Conservation (phyloP, 30 jellyfish, hydroid and myxozoan genomes). For the Aurelia sp. region DNA sequence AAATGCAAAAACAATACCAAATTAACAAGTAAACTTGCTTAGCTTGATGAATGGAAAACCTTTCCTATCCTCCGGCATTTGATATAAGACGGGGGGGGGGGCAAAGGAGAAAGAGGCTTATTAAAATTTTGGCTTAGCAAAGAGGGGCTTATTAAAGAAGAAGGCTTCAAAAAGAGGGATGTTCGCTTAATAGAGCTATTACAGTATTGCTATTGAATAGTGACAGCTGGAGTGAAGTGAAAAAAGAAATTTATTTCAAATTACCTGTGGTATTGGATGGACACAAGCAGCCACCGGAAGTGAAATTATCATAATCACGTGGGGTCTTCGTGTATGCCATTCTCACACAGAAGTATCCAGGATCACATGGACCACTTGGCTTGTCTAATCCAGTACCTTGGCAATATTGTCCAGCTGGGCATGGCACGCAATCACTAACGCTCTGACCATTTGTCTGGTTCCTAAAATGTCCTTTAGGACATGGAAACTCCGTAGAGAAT, state of each 20-base stretch:
- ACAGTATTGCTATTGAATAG: no score
- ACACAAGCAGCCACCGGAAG: conserved; percentile 83
- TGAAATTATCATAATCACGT: conserved; percentile 75
- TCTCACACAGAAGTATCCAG: conserved; percentile 94
- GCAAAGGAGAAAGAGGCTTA: no score
- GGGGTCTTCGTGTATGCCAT: conserved; percentile 90
- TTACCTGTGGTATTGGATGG: conserved; percentile 92
- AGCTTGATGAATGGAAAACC: no score
- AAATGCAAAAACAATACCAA: no score
- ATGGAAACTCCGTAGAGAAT: conserved; percentile 73
- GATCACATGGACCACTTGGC: conserved; percentile 86
- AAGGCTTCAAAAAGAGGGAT: no score
- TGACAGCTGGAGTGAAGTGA: background rate
- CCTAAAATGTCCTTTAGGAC: conserved; percentile 94
- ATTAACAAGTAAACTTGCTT: no score
- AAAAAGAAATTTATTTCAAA: background rate
- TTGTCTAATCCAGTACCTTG: conserved; percentile 76
- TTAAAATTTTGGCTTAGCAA: no score
- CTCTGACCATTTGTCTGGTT: conserved; percentile 79
- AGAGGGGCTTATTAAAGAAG: no score
- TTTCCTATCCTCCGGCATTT: no score
- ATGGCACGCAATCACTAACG: conserved; percentile 76
- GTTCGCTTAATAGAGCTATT: no score
- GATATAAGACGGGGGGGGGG: no score
- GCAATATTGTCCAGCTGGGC: conserved; percentile 88